Base-by-base conservation (phyloP, 2,888 invertebrate genomes). In the Dromius quadrimaculatus region DNA sequence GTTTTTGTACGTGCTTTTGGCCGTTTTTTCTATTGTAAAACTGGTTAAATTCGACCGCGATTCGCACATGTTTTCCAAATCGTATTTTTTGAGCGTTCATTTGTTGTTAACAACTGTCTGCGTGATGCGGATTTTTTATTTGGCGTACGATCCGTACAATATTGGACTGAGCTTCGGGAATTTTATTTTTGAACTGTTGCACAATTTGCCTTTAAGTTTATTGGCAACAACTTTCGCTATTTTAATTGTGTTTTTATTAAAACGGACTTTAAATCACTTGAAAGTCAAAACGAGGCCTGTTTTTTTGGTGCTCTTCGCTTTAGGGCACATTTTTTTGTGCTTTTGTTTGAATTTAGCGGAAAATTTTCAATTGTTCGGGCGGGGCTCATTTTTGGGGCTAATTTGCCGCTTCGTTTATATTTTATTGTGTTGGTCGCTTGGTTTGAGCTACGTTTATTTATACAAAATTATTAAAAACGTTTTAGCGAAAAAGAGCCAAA, bases 101-200 rank as follows among this genome's bases (percentile, higher is more conserved):
- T 83, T 93, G 57, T 88, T 95, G 75, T 83, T 97, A 66, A 92
- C 95, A 6, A 86, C 91, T 8, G 90, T 95, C 43, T 94, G 96
- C 79, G 87, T 91, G 13, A 85, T 93, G 78, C 87, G 94, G 59
- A 93, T 94, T 76, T 91, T 94, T 76, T 95, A 94, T 79, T 87
- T 97, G 76, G 92, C 95, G 76, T 93, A 95, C 79, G 97, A 97
- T 83, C 94, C 95, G 0, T 97, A 97, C 80, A 96, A 96, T 79
- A 89, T 93, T n/a, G 90, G 90, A 72, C 88, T 88, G 72, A 92
- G 92, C 0, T 87, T 95, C 79, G 81, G 82, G 17, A 83, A 88
- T 50, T 91, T 92, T 72, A 84, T 94, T 28, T 93, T 94, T 63
- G 92, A 93, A 78, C 89, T 95, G 59, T 83, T 96, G 36, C 88